These are phyloP conservation scores for Batillaria attramentaria DNA, from an alignment of 1,140 invertebrate species.

Conservation along the genomic window DNA sequence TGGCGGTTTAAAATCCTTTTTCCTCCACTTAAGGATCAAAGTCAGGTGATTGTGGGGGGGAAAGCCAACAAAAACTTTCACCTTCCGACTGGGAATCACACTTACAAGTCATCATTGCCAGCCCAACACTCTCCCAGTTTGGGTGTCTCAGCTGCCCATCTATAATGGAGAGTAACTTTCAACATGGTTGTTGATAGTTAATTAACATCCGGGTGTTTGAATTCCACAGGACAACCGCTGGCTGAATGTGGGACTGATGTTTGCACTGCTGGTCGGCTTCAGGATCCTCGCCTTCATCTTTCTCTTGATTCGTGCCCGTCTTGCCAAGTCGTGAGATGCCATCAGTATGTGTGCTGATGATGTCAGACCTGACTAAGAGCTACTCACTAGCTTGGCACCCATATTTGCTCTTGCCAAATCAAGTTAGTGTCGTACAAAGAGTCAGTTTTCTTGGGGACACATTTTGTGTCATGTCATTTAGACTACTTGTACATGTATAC, in stretches of 20 bases:
- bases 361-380: not conserved
- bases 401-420: not conserved
- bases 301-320: conserved; percentile 70
- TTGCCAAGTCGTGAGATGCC: conserved; percentile 40
- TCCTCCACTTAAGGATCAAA: not conserved
- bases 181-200: not conserved
- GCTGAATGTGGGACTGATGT: conserved; percentile 81
- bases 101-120: not conserved
- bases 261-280: conserved; percentile 83
- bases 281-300: conserved; percentile 84
- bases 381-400: not conserved
- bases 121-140: not conserved
- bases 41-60: not conserved
- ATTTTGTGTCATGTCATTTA: not conserved
- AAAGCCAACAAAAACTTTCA: no score
- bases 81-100: not conserved
- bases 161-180: not conserved
- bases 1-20: not conserved
- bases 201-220: conserved; percentile 43
- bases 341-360: no score
- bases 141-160: not conserved
- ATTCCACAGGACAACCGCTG: conserved; percentile 79
- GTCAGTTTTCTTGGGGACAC: no score
- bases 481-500: no score
- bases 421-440: not conserved